A percentile compares a stretch with the other conserved stretches of the same genome.
phyloP scores from a whole-genome alignment of 2,113 vertebrate genomes.

The Taurulus bubalis region DNA sequence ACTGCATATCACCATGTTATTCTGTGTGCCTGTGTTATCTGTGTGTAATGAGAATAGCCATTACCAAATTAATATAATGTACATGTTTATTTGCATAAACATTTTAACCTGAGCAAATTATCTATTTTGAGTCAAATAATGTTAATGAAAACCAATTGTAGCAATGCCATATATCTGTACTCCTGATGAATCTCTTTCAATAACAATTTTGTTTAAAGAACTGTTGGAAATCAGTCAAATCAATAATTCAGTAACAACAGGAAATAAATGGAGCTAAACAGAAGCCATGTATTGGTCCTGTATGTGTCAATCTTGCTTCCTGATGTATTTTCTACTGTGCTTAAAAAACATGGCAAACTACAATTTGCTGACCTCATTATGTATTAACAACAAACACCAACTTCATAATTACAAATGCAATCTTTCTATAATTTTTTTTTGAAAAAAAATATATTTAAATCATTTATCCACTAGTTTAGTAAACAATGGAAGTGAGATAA shows the following conservation, averaged over 20 bases:
- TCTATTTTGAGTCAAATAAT: constrained; percentile 36
- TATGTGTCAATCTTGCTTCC: neutral
- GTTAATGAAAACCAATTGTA: constrained; percentile 37
- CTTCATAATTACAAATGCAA: constrained; percentile 28
- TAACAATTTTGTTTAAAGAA: constrained; percentile 18
- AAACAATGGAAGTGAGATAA: constrained; percentile 84
- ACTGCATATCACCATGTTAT: constrained; percentile 17
- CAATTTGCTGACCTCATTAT: constrained; percentile 24
- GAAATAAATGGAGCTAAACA: constrained; percentile 26
- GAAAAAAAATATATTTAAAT: constrained; percentile 76
- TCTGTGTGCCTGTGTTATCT: constrained; percentile 28
- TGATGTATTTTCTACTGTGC: constrained; percentile 4
- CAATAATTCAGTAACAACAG: constrained; percentile 16
- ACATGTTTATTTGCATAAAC: constrained; percentile 44
- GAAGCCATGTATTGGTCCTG: constrained; percentile 13
- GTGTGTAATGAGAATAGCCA: constrained; percentile 46
- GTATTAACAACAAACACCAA: constrained; percentile 33
- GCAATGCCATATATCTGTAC: constrained; percentile 8
- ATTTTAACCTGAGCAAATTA: constrained; percentile 36
- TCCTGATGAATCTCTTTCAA: constrained; percentile 27
- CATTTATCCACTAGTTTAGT: constrained; percentile 78
- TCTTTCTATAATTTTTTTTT: constrained; percentile 19
- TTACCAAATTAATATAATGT: constrained; percentile 49
- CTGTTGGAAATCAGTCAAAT: neutral
- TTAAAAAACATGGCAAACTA: constrained; percentile 5